phyloP scores from a whole-genome alignment of 2,797 vertebrate genomes.

The Allobates femoralis region DNA sequence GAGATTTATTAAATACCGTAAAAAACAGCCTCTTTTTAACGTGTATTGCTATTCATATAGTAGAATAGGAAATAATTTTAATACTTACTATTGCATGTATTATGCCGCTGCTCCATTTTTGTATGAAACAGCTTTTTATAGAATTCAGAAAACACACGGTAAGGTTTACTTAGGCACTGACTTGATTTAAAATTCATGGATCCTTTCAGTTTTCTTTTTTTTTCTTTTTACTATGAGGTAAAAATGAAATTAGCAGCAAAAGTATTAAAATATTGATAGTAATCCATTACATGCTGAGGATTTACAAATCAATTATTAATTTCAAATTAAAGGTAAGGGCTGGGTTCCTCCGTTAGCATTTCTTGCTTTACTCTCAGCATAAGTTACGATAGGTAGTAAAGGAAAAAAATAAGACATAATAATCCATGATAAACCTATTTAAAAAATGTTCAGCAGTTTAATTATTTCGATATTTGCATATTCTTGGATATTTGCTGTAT shows the following conservation, averaged over 20 bases:
- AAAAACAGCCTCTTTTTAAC: neutral
- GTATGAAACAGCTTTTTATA: conserved; percentile 42
- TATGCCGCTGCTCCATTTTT: neutral
- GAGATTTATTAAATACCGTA: neutral
- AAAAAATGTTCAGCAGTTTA: neutral
- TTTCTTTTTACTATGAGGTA: conserved; percentile 69
- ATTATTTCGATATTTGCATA: neutral
- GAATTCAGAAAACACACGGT: conserved; percentile 47
- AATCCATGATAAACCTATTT: neutral
- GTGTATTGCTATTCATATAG: neutral
- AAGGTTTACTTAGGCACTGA: conserved; percentile 58
- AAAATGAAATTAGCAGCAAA: conserved; percentile 87
- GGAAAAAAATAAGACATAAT: neutral
- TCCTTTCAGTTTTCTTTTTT: conserved; percentile 65
- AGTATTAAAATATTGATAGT: conserved; percentile 96
- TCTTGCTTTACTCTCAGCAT: conserved; percentile 75
- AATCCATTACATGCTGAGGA: conserved; percentile 83
- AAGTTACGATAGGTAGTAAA: conserved; percentile 69
- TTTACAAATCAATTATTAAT: conserved; percentile 92
- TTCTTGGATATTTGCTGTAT: neutral
- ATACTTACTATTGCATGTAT: conserved; percentile 1
- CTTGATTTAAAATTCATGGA: conserved; percentile 62
- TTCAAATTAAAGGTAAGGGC: conserved; percentile 87
- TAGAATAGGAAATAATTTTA: conserved; percentile 11
- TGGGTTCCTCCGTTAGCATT: conserved; percentile 78